A percentile compares a stretch with the other conserved stretches of the same genome.
These are phyloP conservation scores for Hemithea aestivaria DNA, from an alignment of 2,888 invertebrate genomes.

Conservation along the genomic window DNA sequence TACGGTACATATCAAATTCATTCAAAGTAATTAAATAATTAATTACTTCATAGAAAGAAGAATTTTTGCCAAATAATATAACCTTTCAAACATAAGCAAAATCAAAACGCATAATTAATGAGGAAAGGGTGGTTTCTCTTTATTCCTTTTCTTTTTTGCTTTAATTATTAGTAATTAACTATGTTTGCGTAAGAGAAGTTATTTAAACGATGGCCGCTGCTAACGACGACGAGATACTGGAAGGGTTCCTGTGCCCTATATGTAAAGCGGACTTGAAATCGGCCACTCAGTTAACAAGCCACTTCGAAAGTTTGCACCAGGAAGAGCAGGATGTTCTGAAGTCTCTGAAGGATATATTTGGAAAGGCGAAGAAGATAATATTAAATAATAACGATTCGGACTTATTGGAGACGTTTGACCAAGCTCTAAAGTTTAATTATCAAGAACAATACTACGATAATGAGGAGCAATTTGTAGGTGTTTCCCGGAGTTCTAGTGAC, in stretches of 20 bases:
- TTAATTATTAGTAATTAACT: neutral
- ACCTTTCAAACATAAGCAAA: neutral
- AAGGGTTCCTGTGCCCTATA: constrained; percentile 97
- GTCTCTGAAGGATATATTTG: constrained; percentile 90
- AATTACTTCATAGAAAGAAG: too few relatives aligned
- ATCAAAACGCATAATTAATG: neutral
- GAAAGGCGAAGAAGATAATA: constrained; percentile 89
- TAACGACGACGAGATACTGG: constrained; percentile 83
- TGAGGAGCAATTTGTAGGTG: constrained; percentile 82
- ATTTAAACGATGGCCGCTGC: constrained; percentile 55
- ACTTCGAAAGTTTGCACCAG: constrained; percentile 93
- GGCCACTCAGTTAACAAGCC: constrained; percentile 88
- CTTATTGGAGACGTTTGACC: constrained; percentile 78
- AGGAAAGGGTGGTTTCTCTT: constrained; percentile 2
- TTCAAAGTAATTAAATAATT: too few relatives aligned
- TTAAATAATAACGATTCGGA: constrained; percentile 75
- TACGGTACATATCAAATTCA: too few relatives aligned
- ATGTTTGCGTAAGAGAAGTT: constrained; percentile 23
- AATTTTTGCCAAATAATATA: too few relatives aligned
- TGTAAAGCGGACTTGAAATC: constrained; percentile 95
- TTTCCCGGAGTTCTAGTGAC: constrained; percentile 82
- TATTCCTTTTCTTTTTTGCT: neutral
- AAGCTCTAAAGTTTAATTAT: constrained; percentile 66
- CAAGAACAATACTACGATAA: constrained; percentile 52
- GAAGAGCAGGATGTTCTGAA: constrained; percentile 91